These are phyloP conservation scores for Plotosus lineatus DNA, from an alignment of 2,113 vertebrate genomes.

Conservation along the genomic window DNA sequence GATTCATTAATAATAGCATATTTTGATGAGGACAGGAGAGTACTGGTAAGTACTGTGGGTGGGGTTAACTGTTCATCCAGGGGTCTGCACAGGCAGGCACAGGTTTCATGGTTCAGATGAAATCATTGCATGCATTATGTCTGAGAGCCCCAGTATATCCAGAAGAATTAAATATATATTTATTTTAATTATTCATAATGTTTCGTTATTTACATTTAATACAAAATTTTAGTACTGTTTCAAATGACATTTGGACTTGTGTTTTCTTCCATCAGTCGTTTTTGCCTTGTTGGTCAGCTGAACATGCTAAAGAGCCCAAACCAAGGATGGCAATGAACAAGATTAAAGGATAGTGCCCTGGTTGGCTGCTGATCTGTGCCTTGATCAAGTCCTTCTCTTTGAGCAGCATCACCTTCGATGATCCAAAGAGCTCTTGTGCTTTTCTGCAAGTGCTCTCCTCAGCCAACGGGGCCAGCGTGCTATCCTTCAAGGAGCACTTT, in stretches of 20 bases:
- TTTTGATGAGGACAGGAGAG: no score
- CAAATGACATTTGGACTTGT: background rate
- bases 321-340: constrained; percentile 78
- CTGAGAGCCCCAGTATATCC: no score
- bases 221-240: background rate
- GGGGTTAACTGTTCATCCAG: no score
- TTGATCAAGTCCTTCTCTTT: constrained; percentile 68
- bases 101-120: no score
- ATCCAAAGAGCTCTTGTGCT: constrained; percentile 72
- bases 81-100: no score
- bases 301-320: constrained; percentile 68
- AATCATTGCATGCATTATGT: no score
- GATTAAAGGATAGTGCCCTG: constrained; percentile 68
- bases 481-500: constrained; percentile 59
- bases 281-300: background rate
- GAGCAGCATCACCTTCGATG: constrained; percentile 69
- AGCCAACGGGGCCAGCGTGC: constrained; percentile 62
- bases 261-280: background rate
- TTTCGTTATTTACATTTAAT: background rate
- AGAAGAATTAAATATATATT: background rate
- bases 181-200: background rate
- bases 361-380: constrained; percentile 60
- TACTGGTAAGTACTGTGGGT: no score
- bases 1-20: no score
- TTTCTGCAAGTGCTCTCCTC: constrained; percentile 68